Evolutionary conservation across 2,797 vertebrate genomes (phyloP).

Genomic region (Hypotaenidia philippensis): DNA sequence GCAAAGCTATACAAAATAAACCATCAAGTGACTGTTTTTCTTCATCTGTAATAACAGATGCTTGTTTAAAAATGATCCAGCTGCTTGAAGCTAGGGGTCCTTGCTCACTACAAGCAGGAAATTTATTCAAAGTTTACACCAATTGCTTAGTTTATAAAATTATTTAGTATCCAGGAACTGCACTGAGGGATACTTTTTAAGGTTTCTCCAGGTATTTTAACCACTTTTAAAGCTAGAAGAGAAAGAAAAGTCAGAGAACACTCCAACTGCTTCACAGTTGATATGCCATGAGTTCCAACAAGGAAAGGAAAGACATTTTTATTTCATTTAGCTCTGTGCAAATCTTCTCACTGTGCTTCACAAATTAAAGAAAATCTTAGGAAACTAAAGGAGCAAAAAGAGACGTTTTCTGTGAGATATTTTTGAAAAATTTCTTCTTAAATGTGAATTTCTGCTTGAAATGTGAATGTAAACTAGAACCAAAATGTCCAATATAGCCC

Average conservation of each 20-base stretch:
- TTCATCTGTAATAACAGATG: neutral
- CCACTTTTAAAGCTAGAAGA: neutral
- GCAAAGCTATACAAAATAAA: neutral
- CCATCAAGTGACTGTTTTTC: neutral
- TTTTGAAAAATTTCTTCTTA: neutral
- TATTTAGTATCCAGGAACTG: constrained; percentile 7
- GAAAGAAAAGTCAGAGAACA: neutral
- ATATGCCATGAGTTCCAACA: neutral
- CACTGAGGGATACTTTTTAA: neutral
- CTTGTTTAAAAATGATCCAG: neutral
- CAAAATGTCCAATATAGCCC: neutral
- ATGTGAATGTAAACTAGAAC: neutral
- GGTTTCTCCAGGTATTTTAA: neutral
- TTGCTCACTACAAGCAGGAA: neutral
- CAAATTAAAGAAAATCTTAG: neutral
- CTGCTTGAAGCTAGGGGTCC: neutral
- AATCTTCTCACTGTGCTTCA: neutral
- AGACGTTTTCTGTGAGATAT: neutral
- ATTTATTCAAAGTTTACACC: constrained; percentile 10
- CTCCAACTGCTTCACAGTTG: neutral
- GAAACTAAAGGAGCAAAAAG: neutral
- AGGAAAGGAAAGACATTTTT: neutral
- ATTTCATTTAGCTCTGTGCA: neutral
- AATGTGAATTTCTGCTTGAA: neutral
- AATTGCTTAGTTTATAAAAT: neutral